Evolutionary conservation across 2,888 invertebrate species (phyloP).

Genomic region (Cerastis rubricosa): DNA sequence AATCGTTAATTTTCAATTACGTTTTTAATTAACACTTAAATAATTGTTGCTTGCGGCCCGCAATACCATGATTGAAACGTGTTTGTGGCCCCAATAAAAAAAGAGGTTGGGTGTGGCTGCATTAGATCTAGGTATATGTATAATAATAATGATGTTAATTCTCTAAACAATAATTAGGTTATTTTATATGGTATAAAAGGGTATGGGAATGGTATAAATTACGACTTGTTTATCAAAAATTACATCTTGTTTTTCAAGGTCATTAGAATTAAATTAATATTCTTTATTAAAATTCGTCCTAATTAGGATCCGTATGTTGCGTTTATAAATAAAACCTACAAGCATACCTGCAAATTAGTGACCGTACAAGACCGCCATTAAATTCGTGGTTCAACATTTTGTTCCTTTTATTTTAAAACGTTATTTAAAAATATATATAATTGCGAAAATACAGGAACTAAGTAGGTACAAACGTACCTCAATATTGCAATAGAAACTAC

Average conservation of each 20-base stretch:
- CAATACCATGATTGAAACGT: too few species aligned
- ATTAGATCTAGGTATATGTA: too few species aligned
- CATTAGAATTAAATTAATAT: neutral
- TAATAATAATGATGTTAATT: neutral
- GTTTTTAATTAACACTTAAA: too few species aligned
- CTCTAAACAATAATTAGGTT: neutral
- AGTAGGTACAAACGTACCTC: neutral
- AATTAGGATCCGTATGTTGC: neutral
- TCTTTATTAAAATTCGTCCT: neutral
- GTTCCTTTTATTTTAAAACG: neutral
- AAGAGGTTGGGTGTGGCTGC: too few species aligned
- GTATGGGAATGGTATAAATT: too few species aligned
- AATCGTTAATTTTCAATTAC: too few species aligned
- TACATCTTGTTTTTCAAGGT: too few species aligned
- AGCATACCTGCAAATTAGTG: conserved; percentile 1
- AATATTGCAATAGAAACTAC: neutral
- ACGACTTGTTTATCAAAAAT: too few species aligned
- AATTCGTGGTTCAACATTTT: neutral
- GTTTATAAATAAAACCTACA: conserved; percentile 27
- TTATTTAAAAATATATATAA: too few species aligned
- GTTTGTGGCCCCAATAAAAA: too few species aligned
- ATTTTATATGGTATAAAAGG: neutral
- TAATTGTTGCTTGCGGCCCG: too few species aligned
- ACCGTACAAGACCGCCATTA: neutral
- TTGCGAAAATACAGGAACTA: neutral